These are phyloP conservation scores for Tragelaphus oryx DNA, from an alignment of 2,797 vertebrate species.

Conservation along the genomic window DNA sequence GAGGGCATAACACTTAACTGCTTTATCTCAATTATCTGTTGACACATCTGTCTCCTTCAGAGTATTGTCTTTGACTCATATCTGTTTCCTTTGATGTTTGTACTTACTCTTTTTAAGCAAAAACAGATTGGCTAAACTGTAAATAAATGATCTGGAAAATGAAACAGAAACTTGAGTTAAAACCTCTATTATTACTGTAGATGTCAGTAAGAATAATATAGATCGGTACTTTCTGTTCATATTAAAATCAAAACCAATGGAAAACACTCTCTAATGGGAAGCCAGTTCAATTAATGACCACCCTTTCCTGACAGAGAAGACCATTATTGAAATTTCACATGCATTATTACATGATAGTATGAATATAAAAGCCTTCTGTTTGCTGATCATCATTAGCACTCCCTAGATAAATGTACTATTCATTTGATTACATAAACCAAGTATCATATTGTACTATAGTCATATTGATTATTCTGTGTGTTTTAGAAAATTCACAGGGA, in stretches of 20 bases:
- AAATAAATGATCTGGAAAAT: slow-evolving; percentile 27
- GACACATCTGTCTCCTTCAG: neutral
- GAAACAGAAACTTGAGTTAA: slow-evolving; percentile 34
- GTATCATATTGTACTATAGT: slow-evolving; percentile 10
- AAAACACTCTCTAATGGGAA: slow-evolving; percentile 49
- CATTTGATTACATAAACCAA: slow-evolving; percentile 60
- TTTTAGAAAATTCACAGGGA: slow-evolving; percentile 3
- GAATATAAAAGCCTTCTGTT: slow-evolving; percentile 37
- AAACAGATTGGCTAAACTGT: neutral
- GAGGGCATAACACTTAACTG: neutral
- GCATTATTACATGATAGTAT: slow-evolving; percentile 11
- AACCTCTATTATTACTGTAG: neutral
- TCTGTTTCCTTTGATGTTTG: neutral
- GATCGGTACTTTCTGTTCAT: neutral
- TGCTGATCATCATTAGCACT: slow-evolving; percentile 48
- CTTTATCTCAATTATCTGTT: neutral
- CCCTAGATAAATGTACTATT: slow-evolving; percentile 42
- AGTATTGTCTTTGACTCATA: neutral
- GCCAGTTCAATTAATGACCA: slow-evolving; percentile 16
- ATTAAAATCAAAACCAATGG: slow-evolving; percentile 39
- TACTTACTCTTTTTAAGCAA: neutral
- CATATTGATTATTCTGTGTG: neutral
- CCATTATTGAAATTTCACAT: slow-evolving; percentile 43
- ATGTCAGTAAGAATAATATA: slow-evolving; percentile 10
- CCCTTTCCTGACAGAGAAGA: slow-evolving; percentile 26